Evolutionary conservation across 2,113 vertebrate genomes (phyloP).

Genomic region (Bos taurus): ARS-UCD2.0 NC_037346.1:58147001-58147500

Average conservation of each 20-base stretch:
- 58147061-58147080: neutral
- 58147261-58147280: neutral
- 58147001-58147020: neutral
- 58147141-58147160: neutral
- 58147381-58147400: neutral
- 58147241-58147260: neutral
- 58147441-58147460: neutral
- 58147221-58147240: neutral
- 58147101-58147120: neutral
- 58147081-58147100: neutral
- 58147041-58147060: neutral
- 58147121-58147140: neutral
- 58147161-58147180: neutral
- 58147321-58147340: neutral
- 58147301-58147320: neutral
- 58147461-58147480: neutral
- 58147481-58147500: neutral
- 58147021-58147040: neutral
- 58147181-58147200: neutral
- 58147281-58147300: neutral
- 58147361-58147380: neutral
- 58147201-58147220: neutral
- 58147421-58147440: neutral
- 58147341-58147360: neutral
- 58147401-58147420: neutral